These are phyloP conservation scores for Noctua comes DNA, from an alignment of 2,888 invertebrate genomes.

Conservation along the genomic window DNA sequence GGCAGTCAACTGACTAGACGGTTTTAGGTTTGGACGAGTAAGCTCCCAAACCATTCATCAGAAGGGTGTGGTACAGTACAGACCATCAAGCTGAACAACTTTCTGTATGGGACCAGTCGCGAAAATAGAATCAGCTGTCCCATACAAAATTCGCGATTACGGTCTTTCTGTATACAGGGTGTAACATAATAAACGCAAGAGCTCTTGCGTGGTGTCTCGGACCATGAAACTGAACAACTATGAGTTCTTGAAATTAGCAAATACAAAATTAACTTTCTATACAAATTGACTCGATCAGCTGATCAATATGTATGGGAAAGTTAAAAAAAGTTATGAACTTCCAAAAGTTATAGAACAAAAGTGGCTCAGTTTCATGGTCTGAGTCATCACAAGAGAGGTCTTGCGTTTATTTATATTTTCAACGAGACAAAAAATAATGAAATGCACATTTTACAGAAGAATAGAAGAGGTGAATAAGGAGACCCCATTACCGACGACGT, in stretches of 20 bases:
- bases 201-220: too few relatives aligned
- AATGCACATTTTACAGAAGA: constrained; percentile 63
- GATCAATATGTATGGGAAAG: too few relatives aligned
- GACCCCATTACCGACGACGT: constrained; percentile 63
- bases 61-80: too few relatives aligned
- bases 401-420: not conserved
- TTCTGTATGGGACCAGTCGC: not conserved
- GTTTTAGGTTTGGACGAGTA: not conserved
- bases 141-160: not conserved
- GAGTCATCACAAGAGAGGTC: not conserved
- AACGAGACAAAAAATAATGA: not conserved
- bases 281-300: too few relatives aligned
- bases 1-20: not conserved
- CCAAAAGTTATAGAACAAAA: not conserved
- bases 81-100: too few relatives aligned
- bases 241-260: too few relatives aligned
- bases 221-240: not conserved
- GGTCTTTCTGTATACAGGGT: not conserved
- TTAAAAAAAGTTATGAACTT: too few relatives aligned
- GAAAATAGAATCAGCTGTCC: not conserved
- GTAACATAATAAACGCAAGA: not conserved
- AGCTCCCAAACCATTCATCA: not conserved
- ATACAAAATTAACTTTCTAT: too few relatives aligned
- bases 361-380: not conserved
- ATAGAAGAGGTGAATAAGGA: constrained; percentile 64